A percentile compares a stretch with the other conserved stretches of the same genome.
phyloP scores from a whole-genome alignment of 2,113 vertebrate species.

The Chaenogobius annularis region DNA sequence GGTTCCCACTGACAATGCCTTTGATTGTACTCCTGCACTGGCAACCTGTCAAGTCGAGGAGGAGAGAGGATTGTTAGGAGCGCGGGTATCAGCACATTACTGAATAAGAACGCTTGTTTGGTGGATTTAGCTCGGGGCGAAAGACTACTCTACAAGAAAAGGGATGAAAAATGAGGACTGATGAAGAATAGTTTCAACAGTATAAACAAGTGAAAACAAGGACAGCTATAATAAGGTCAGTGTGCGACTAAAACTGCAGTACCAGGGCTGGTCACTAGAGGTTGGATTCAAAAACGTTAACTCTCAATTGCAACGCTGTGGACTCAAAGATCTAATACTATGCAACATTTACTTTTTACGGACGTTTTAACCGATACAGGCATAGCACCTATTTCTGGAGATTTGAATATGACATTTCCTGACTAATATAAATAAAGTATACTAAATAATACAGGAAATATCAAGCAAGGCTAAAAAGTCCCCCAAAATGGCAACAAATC shows the following conservation, averaged over 20 bases:
- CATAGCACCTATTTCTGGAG: too few species aligned
- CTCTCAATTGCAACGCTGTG: too few species aligned
- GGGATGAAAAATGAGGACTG: background rate
- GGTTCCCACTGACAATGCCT: constrained; percentile 23
- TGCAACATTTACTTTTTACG: too few species aligned
- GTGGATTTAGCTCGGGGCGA: background rate
- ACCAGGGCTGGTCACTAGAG: background rate
- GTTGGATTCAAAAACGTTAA: background rate
- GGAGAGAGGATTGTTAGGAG: background rate
- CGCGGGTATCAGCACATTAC: background rate
- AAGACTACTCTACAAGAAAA: background rate
- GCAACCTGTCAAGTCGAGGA: constrained; percentile 17
- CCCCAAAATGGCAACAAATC: too few species aligned
- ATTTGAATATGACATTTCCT: too few species aligned
- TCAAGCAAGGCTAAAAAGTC: too few species aligned
- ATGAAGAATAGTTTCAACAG: background rate
- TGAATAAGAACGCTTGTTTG: constrained; percentile 4
- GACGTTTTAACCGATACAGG: too few species aligned
- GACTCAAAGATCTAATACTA: too few species aligned
- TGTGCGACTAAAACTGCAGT: background rate
- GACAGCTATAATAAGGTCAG: background rate
- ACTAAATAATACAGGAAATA: too few species aligned
- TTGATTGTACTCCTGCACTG: constrained; percentile 28
- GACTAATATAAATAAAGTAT: too few species aligned
- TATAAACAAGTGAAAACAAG: background rate